Evolutionary conservation across 2,797 vertebrate genomes (phyloP).

Genomic region (Cirrhinus mrigala): DNA sequence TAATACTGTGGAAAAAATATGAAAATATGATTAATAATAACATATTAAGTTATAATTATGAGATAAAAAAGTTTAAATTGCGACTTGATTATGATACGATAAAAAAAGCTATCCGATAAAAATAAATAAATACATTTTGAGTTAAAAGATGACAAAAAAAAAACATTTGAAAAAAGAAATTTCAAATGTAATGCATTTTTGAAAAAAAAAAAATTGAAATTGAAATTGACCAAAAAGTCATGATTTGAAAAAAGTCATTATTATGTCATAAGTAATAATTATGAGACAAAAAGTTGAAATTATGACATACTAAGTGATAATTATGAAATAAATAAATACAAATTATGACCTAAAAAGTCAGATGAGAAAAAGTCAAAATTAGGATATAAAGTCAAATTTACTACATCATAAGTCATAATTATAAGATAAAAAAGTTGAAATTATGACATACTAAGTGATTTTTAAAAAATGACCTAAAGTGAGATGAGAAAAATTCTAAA

Average conservation of each 20-base stretch:
- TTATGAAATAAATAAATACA: background rate
- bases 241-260: background rate
- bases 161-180: background rate
- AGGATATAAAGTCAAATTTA: too few species aligned
- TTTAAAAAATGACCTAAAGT: too few species aligned
- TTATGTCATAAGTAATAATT: too few species aligned
- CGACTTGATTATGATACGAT: too few species aligned
- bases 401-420: too few species aligned
- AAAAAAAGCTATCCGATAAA: background rate
- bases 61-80: background rate
- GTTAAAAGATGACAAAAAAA: background rate
- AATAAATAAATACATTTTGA: background rate
- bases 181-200: too few species aligned
- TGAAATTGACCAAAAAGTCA: background rate
- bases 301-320: background rate
- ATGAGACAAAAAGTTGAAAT: background rate
- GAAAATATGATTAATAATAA: background rate
- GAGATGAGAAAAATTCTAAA: too few species aligned
- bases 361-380: too few species aligned
- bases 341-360: too few species aligned
- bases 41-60: background rate
- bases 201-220: background rate
- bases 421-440: background rate
- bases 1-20: background rate
- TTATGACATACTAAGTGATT: too few species aligned